Evolutionary conservation across 2,113 vertebrate genomes (phyloP), one percentile per base, ranked within the genome.

Genomic region (Panthera leo): DNA sequence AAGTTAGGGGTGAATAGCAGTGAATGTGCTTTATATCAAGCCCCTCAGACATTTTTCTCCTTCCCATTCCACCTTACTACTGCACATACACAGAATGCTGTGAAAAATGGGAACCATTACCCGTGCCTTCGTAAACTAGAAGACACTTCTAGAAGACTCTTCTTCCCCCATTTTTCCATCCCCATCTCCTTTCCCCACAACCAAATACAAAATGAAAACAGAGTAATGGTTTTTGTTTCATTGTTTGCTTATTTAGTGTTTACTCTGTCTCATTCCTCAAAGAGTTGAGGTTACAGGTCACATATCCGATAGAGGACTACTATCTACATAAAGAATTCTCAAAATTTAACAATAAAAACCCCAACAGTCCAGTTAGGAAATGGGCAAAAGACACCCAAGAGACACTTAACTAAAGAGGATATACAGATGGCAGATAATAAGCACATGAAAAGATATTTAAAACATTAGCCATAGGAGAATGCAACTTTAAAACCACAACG

Each of bases 301-400:
- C 39, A 19, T 31, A 75, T 79, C 36, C 36, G 53, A 85, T 31
- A 95, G 70, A 58, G 76, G 7, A 83, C 27, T 34, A 36, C 16
- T 71, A 65, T 93, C 53, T 55, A 75, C 10, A n/a, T 78, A 73
- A 97, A 75, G 87, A 87, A 92, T 14, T 87, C 79, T 96, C n/a
- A 78, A 83, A 86, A 84, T 2, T n/a, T 70, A 94, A 36, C 48
- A 70, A 88, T 71, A n/a, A 86, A 97, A 90, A 96, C 48, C 5
- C 42, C 86, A n/a, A 71, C 53, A 29, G 5, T 42, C 15, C 48
- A 75, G 16, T 82, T 39, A 80, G 45, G 27, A 90, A 86, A 84
- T 39, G 34, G 45, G 13, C 67, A 78, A 45, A 76, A 87, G 51
- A 53, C n/a, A 55, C 5, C 9, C 93, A 48, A 76, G 48, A 34